Evolutionary conservation across 2,888 invertebrate species (phyloP).

Genomic region (Cantharis rustica): DNA sequence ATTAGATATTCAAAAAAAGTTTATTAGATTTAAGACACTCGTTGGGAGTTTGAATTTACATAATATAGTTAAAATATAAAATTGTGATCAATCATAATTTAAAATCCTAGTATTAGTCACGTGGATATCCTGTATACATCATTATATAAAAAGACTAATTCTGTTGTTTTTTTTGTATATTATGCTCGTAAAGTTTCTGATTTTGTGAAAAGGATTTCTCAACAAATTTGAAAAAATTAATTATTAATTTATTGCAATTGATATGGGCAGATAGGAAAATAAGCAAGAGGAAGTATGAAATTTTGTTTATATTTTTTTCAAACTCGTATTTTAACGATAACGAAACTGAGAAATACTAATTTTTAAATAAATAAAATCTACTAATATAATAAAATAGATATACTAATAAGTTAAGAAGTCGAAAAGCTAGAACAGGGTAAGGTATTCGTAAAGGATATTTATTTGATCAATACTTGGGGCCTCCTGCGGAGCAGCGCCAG

Average conservation of each 20-base stretch:
- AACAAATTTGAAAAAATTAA: neutral
- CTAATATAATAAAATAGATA: neutral
- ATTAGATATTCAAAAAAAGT: too few relatives aligned
- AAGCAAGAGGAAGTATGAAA: neutral
- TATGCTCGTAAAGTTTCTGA: too few relatives aligned
- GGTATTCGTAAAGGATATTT: conserved; percentile 50
- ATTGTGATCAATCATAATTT: too few relatives aligned
- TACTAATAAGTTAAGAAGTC: conserved; percentile 32
- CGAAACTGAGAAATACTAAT: neutral
- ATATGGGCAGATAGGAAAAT: neutral
- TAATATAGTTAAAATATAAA: too few relatives aligned
- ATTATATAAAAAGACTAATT: too few relatives aligned
- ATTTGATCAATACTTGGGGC: conserved; percentile 56
- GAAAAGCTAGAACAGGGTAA: conserved; percentile 35
- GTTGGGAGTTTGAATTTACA: too few relatives aligned
- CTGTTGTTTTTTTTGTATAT: too few relatives aligned
- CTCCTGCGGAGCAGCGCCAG: conserved; percentile 54
- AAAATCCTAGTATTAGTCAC: too few relatives aligned
- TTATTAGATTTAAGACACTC: too few relatives aligned
- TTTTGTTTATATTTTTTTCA: neutral
- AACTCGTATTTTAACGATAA: neutral
- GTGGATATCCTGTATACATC: too few relatives aligned
- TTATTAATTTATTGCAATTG: neutral
- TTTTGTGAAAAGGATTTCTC: neutral
- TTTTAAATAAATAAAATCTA: neutral